Evolutionary conservation across 2,888 invertebrate genomes (phyloP).

Genomic region (Orchesella flavescens): DNA sequence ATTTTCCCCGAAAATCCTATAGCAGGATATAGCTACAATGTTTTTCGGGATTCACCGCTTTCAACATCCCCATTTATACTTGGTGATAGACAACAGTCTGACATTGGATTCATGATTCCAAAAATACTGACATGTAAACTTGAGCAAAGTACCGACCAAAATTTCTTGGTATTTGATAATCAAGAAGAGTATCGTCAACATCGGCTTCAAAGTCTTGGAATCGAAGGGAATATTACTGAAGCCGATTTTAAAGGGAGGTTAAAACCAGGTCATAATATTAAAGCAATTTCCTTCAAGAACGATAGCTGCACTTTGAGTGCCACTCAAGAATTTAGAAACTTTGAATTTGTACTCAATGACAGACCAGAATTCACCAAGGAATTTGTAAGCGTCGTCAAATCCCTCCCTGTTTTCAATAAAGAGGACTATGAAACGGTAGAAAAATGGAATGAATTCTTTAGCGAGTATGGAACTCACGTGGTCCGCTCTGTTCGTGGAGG

Average conservation of each 20-base stretch:
- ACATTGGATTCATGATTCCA: slow-evolving; percentile 58
- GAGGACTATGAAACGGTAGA: slow-evolving; percentile 35
- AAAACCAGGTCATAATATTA: slow-evolving; percentile 32
- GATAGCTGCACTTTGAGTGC: slow-evolving; percentile 44
- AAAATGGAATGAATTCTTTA: slow-evolving; percentile 55
- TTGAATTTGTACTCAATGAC: slow-evolving; percentile 48
- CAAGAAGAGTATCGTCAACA: slow-evolving; percentile 22
- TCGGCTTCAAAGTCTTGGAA: slow-evolving; percentile 11
- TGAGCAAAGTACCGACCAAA: not conserved
- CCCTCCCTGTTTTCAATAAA: slow-evolving; percentile 29
- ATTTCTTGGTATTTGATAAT: slow-evolving; percentile 10
- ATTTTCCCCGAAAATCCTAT: slow-evolving; percentile 15
- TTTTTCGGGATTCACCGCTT: slow-evolving; percentile 44
- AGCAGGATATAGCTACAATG: slow-evolving; percentile 55
- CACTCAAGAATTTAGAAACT: slow-evolving; percentile 39
- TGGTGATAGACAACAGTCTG: slow-evolving; percentile 27
- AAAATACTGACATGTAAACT: slow-evolving; percentile 30
- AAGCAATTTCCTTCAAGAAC: not conserved
- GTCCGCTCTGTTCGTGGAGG: slow-evolving; percentile 53
- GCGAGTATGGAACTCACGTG: slow-evolving; percentile 62
- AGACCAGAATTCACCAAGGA: slow-evolving; percentile 25
- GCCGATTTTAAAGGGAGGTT: not conserved
- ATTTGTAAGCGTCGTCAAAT: slow-evolving; percentile 20
- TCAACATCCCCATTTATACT: slow-evolving; percentile 25
- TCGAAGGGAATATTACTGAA: slow-evolving; percentile 16